A percentile compares a stretch with the other conserved stretches of the same genome.
These are phyloP conservation scores for Mystacornis crossleyi DNA, from an alignment of 2,113 vertebrate genomes.

Conservation along the genomic window DNA sequence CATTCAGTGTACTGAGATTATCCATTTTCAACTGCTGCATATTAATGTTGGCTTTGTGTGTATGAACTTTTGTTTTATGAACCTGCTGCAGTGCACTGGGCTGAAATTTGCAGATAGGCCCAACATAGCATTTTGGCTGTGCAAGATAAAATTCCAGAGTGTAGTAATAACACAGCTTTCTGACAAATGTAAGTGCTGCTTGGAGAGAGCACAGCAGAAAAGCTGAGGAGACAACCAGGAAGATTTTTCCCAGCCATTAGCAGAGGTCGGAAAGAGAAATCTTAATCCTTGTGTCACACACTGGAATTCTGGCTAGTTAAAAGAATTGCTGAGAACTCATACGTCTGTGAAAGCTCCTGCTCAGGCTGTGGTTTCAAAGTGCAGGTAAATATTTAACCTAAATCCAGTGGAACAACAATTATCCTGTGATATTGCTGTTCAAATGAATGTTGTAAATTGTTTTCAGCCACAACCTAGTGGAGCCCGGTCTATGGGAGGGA, in stretches of 20 bases:
- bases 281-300: not conserved
- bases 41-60: slow-evolving; percentile 59
- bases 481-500: not conserved
- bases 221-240: not conserved
- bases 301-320: not conserved
- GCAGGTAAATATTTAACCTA: slow-evolving; percentile 8
- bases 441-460: not conserved
- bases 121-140: slow-evolving; percentile 61
- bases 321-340: not conserved
- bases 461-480: not conserved
- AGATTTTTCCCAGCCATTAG: not conserved
- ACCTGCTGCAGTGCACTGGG: not conserved
- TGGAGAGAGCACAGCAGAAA: not conserved
- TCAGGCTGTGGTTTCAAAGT: not conserved
- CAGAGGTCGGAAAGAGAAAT: not conserved
- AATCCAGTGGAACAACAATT: not conserved
- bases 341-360: not conserved
- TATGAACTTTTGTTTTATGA: slow-evolving; percentile 60
- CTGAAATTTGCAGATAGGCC: slow-evolving; percentile 38
- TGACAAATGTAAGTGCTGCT: slow-evolving; percentile 40
- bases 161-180: slow-evolving; percentile 17
- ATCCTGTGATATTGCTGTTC: not conserved
- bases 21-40: slow-evolving; percentile 46
- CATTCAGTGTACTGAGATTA: slow-evolving; percentile 28
- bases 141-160: slow-evolving; percentile 67